A percentile compares a stretch with the other conserved stretches of the same genome.
Evolutionary conservation across 2,888 invertebrate genomes (phyloP).

Genomic region (Drosophila silvestris): DNA sequence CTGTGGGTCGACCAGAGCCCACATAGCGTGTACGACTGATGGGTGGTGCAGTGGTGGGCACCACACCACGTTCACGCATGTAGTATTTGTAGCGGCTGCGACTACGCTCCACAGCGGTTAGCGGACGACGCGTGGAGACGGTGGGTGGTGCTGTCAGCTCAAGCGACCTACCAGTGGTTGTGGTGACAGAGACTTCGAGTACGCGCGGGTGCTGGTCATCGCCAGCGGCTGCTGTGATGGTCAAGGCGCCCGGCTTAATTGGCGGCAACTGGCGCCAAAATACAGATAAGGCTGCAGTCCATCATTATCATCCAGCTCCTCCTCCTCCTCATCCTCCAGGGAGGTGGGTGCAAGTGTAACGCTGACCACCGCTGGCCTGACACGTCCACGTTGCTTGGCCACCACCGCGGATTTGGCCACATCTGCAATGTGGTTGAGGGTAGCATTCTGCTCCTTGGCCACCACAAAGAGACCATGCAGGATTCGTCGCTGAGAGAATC

Average conservation of each 20-base stretch:
- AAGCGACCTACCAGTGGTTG: conserved; percentile 37
- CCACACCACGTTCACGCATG: conserved; percentile 69
- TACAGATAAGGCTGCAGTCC: conserved; percentile 90
- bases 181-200: conserved; percentile 87
- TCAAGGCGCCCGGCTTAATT: conserved; percentile 81
- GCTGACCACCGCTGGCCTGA: conserved; percentile 55
- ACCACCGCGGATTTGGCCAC: conserved; percentile 53
- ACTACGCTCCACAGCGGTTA: conserved; percentile 76
- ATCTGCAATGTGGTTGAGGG: conserved; percentile 83
- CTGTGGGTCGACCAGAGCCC: conserved; percentile 71
- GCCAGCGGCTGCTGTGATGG: conserved; percentile 84
- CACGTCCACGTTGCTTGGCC: conserved; percentile 67
- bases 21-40: conserved; percentile 62
- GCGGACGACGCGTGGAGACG: conserved; percentile 62
- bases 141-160: conserved; percentile 54
- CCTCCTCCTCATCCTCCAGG: conserved; percentile 59
- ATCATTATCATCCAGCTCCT: conserved; percentile 68
- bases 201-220: conserved; percentile 86
- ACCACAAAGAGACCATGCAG: conserved; percentile 84
- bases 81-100: conserved; percentile 79
- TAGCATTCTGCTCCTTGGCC: conserved; percentile 84
- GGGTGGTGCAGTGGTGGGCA: conserved; percentile 35
- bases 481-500: conserved; percentile 85
- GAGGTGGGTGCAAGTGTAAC: conserved; percentile 53
- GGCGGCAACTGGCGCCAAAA: conserved; percentile 88